Evolutionary conservation across 2,888 invertebrate genomes (phyloP).

Genomic region (Pterostichus madidus): DNA sequence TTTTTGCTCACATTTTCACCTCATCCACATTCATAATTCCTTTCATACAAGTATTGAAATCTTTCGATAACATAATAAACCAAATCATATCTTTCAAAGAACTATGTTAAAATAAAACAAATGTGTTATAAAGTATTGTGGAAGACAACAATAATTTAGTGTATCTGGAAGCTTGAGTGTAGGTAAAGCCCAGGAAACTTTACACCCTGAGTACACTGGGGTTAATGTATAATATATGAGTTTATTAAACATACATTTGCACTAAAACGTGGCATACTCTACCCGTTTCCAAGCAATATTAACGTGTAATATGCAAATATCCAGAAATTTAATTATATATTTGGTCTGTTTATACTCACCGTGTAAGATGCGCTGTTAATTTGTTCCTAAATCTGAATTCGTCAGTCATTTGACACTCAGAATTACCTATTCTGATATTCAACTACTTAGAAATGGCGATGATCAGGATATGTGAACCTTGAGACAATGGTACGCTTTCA

Average conservation of each 20-base stretch:
- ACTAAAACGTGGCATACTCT: slow-evolving; percentile 51
- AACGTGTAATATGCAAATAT: slow-evolving; percentile 59
- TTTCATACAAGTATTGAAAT: no score
- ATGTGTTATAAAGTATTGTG: neutral
- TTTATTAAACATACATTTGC: slow-evolving; percentile 65
- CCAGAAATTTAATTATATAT: slow-evolving; percentile 56
- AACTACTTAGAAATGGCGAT: no score
- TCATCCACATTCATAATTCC: no score
- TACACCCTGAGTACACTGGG: neutral
- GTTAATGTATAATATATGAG: slow-evolving; percentile 62
- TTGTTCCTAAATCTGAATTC: slow-evolving; percentile 24
- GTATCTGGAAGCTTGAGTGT: neutral
- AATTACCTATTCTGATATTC: no score
- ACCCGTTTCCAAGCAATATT: slow-evolving; percentile 32
- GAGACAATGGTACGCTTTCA: no score
- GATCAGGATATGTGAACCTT: no score
- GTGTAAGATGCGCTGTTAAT: slow-evolving; percentile 7
- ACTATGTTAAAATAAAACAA: neutral
- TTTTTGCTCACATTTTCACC: no score
- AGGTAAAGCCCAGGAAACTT: slow-evolving; percentile 7
- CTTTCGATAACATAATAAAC: no score
- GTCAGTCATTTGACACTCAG: neutral
- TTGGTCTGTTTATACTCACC: slow-evolving; percentile 47
- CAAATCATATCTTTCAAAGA: no score
- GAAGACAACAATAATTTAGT: neutral